These are phyloP conservation scores for Cisticola juncidis DNA, from an alignment of 2,113 vertebrate genomes.

Conservation along the genomic window DNA sequence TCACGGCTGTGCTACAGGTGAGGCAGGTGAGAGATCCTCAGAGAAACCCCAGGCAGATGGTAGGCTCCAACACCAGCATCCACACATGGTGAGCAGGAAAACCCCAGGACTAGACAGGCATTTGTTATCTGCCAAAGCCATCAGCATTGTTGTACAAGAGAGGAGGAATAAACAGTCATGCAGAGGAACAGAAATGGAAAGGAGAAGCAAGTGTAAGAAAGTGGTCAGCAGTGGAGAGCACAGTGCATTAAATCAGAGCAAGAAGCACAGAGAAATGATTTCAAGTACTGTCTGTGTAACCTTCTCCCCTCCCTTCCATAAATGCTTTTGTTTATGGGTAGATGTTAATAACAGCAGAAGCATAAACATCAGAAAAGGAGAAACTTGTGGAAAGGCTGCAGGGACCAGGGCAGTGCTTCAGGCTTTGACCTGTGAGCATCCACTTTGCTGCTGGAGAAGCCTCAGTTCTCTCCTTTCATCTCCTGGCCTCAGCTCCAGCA, in stretches of 20 bases:
- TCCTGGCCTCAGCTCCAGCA: conserved; percentile 17
- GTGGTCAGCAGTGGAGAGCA: not conserved
- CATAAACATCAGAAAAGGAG: not conserved
- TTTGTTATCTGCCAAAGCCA: not conserved
- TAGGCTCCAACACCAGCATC: not conserved
- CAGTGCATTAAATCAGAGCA: not conserved
- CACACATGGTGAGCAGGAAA: not conserved
- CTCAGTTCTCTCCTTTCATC: conserved; percentile 50
- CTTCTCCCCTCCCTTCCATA: not conserved
- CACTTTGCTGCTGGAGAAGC: not conserved
- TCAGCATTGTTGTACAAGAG: not conserved
- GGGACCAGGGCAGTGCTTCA: not conserved
- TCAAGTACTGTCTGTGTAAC: not conserved
- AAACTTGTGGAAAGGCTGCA: not conserved
- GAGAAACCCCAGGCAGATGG: not conserved
- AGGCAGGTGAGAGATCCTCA: not conserved
- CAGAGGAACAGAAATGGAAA: not conserved
- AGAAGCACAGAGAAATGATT: not conserved
- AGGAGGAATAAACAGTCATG: not conserved
- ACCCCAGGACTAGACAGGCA: not conserved
- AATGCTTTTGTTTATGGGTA: not conserved
- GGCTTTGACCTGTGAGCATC: not conserved
- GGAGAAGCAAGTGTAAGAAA: not conserved
- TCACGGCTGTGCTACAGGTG: not conserved
- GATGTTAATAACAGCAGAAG: not conserved